Base-by-base conservation (phyloP, 2,888 invertebrate genomes). In the Folsomia candida region DNA sequence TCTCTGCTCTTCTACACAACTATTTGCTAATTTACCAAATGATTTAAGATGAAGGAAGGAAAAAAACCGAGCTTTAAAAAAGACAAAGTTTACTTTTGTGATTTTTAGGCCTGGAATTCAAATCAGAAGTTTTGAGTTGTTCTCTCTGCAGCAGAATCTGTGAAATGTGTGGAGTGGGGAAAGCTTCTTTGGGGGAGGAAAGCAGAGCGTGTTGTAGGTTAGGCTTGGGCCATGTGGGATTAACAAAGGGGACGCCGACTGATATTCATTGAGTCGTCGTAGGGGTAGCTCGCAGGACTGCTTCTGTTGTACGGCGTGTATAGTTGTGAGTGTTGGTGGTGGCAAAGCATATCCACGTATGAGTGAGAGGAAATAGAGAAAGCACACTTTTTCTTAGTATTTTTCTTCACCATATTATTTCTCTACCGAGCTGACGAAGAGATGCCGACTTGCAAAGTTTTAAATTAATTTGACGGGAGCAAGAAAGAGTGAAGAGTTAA, bases 391-490 rank as follows among this genome's bases (percentile, higher is more conserved):
- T 73, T 67, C 72, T 70, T 70, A 69, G 70, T 73, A n/a, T n/a
- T n/a, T n/a, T n/a, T 73, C 69, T 69, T 67, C 70, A 65, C 59
- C 69, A 73, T 73, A 73, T 47, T 47, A 47, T 73, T 69, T 69
- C 72, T 73, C 72, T 64, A 63, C 64, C 60, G 69, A 70, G 69
- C 69, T 73, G 62, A 73, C 72, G 69, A 65, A 70, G 67, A 57
- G 57, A 26, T 72, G 64, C 37, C 51, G 67, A 51, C 67, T 68
- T 67, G 73, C 66, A 78, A 78, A 78, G 75, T 78, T 78, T 76
- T 78, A 76, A 78, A 78, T 78, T 78, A 78, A 78, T 76, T 78
- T 78, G 75, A 76, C 73, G 73, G 65, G 72, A 73, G 73, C 61
- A 69, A 72, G 71, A 73, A 73, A 76, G 73, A 75, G 74, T 76